phyloP scores from a whole-genome alignment of 2,113 vertebrate genomes.

The Tetrax tetrax region DNA sequence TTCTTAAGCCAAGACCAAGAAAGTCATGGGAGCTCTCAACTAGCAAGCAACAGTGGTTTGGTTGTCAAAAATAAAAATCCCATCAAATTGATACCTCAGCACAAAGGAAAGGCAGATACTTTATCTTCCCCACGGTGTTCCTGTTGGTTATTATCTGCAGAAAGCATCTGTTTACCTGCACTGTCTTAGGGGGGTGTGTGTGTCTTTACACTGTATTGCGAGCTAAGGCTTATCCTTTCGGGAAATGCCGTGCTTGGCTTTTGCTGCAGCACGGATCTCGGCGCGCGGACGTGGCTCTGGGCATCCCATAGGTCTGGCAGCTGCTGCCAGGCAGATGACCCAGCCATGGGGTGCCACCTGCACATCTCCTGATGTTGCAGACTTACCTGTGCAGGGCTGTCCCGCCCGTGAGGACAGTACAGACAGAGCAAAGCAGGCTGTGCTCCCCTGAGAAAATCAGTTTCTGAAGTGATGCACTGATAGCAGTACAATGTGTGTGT shows the following conservation, averaged over 20 bases:
- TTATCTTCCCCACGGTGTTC: background rate
- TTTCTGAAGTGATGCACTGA: background rate
- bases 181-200: accelerated
- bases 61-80: background rate
- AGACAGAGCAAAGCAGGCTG: background rate
- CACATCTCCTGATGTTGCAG: background rate
- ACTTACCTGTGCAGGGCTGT: background rate
- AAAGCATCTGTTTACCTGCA: background rate
- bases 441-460: background rate
- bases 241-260: accelerated
- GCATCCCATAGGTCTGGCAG: background rate
- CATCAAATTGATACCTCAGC: background rate
- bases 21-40: background rate
- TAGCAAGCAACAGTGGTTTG: background rate
- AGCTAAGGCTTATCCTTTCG: background rate
- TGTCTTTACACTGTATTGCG: background rate
- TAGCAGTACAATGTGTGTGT: background rate
- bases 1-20: background rate
- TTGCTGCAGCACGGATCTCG: background rate
- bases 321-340: background rate
- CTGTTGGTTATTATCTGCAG: background rate
- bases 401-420: background rate
- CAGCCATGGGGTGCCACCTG: background rate
- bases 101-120: background rate
- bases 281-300: accelerated